Evolutionary conservation across 2,888 invertebrate species (phyloP).

Genomic region (Nysson spinosus): DNA sequence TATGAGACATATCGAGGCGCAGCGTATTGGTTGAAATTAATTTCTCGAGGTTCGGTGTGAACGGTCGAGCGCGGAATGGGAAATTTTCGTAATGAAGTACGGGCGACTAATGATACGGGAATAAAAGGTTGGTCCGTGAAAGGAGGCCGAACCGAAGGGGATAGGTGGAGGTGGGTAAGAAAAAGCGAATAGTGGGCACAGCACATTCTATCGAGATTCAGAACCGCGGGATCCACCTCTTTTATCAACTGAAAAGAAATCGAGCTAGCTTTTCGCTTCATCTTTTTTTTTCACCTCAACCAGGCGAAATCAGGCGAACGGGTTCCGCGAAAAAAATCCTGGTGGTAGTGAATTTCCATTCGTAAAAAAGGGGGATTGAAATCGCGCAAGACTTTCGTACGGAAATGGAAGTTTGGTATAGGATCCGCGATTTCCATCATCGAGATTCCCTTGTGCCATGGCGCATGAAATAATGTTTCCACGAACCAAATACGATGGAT

Average conservation of each 20-base stretch:
- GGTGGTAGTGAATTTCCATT: background rate
- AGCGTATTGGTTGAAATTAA: constrained; percentile 42
- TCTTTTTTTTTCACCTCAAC: constrained; percentile 20
- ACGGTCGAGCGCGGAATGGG: constrained; percentile 11
- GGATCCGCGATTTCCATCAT: constrained; percentile 47
- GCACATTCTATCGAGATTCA: constrained; percentile 43
- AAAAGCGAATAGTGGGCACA: constrained; percentile 20
- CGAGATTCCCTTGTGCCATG: constrained; percentile 18
- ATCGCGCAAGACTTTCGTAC: constrained; percentile 45
- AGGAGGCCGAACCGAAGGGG: constrained; percentile 35
- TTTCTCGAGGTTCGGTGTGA: constrained; percentile 11
- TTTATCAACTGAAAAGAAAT: constrained; percentile 48
- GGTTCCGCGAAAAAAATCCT: constrained; percentile 21
- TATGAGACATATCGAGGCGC: constrained; percentile 6
- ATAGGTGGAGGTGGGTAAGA: constrained; percentile 9
- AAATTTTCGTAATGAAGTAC: constrained; percentile 42
- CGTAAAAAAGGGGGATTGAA: constrained; percentile 45
- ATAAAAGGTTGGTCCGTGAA: constrained; percentile 38
- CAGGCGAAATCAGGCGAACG: constrained; percentile 24
- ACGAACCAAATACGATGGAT: background rate
- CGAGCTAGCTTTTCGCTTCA: constrained; percentile 29
- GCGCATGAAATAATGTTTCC: constrained; percentile 44
- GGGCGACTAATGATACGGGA: constrained; percentile 41
- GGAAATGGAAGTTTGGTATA: constrained; percentile 44
- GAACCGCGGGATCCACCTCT: constrained; percentile 39